A percentile compares a stretch with the other conserved stretches of the same genome.
phyloP scores from a whole-genome alignment of 2,113 vertebrate species.

The Ceyx margarethae region DNA sequence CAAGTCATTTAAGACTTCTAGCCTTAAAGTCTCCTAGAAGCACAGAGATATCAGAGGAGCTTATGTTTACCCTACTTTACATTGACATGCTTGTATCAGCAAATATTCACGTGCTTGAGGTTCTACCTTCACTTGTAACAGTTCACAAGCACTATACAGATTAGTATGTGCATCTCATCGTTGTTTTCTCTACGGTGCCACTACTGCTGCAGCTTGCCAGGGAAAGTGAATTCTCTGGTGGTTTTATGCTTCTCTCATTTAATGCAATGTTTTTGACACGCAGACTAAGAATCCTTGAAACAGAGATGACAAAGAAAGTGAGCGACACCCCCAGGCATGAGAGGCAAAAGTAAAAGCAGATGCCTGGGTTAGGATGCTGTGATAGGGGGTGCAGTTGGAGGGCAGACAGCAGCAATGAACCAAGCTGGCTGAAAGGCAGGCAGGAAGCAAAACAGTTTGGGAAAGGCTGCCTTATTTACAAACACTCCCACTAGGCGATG shows the following conservation, averaged over 20 bases:
- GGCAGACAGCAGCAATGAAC: conserved; percentile 11
- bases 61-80: not conserved
- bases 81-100: not conserved
- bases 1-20: not conserved
- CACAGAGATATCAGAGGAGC: not conserved
- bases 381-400: not conserved
- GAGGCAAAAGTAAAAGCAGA: not conserved
- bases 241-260: not conserved
- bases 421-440: conserved; percentile 20
- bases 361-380: not conserved
- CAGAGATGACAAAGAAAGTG: not conserved
- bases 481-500: conserved; percentile 11
- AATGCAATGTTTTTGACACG: not conserved
- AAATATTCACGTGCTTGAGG: not conserved
- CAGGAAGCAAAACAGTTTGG: conserved; percentile 49
- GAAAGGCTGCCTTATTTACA: conserved; percentile 53
- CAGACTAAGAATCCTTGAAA: not conserved
- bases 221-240: not conserved
- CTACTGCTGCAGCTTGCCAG: not conserved
- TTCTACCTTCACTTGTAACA: not conserved
- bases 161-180: not conserved
- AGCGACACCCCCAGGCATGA: accelerated
- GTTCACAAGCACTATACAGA: not conserved
- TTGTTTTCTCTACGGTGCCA: not conserved
- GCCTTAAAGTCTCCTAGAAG: not conserved